Conservation (phyloP, 2,113 vertebrate species). For the Notiomystis cincta region DNA sequence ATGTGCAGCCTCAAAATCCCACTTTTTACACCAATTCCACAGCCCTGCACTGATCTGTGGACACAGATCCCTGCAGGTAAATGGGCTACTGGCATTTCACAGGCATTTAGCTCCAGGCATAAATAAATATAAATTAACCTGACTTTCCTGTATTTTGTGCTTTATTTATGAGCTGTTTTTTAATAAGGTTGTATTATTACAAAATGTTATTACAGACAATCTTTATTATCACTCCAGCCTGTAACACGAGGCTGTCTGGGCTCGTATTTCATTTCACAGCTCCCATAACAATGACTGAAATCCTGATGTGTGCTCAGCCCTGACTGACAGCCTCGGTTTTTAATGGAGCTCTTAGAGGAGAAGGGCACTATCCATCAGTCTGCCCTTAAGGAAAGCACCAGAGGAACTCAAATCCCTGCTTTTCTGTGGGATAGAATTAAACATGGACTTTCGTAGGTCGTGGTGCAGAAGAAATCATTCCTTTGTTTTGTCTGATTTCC, state of each 20-base stretch:
- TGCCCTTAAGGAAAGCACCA: neutral
- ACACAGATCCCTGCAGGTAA: neutral
- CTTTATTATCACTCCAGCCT: neutral
- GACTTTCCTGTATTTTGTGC: neutral
- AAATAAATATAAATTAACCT: neutral
- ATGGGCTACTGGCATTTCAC: neutral
- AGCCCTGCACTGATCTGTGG: accelerated
- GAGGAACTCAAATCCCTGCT: neutral
- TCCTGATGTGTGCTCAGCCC: neutral
- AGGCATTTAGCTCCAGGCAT: neutral
- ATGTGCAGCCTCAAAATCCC: neutral
- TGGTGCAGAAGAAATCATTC: neutral
- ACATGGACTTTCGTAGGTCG: accelerated
- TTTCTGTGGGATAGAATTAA: neutral
- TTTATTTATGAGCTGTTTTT: constrained; percentile 14
- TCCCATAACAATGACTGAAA: neutral
- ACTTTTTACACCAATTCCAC: neutral
- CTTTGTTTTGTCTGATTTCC: neutral
- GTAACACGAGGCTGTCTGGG: neutral
- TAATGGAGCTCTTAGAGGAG: neutral
- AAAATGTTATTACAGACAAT: neutral
- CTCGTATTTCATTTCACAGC: neutral
- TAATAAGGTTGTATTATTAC: neutral
- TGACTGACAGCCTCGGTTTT: neutral
- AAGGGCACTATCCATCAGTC: neutral